phyloP scores from a whole-genome alignment of 2,113 vertebrate species.

The Mesembrinibis cayennensis region DNA sequence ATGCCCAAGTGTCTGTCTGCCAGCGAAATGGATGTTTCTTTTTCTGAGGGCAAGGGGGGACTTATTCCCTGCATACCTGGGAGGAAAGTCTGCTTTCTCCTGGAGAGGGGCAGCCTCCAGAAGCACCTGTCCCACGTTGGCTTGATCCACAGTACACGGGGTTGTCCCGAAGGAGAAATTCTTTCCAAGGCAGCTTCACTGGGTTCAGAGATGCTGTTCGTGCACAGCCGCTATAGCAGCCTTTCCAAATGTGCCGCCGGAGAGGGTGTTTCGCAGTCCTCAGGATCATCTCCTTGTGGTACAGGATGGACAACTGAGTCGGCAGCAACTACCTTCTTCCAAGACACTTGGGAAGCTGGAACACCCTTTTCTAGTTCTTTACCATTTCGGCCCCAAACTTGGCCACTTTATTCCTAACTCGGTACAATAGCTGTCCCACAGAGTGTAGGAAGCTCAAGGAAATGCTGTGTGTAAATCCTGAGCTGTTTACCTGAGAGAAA shows the following conservation, averaged over 20 bases:
- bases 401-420: background rate
- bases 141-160: accelerated
- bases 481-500: background rate
- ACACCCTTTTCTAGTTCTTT: background rate
- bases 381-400: background rate
- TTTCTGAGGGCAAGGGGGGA: background rate
- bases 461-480: background rate
- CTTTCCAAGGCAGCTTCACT: background rate
- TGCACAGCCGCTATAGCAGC: accelerated
- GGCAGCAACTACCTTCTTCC: background rate
- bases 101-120: background rate
- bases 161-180: background rate
- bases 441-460: background rate
- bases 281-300: background rate
- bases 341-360: background rate
- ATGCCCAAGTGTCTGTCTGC: background rate
- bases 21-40: background rate
- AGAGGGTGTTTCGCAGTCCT: background rate
- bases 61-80: background rate
- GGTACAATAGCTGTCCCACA: background rate
- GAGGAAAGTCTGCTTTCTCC: background rate
- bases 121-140: background rate
- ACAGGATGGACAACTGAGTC: background rate
- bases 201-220: background rate
- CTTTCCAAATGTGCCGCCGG: background rate